Conservation (phyloP, 1,140 invertebrate genomes). For the Ceratitis capitata region DNA sequence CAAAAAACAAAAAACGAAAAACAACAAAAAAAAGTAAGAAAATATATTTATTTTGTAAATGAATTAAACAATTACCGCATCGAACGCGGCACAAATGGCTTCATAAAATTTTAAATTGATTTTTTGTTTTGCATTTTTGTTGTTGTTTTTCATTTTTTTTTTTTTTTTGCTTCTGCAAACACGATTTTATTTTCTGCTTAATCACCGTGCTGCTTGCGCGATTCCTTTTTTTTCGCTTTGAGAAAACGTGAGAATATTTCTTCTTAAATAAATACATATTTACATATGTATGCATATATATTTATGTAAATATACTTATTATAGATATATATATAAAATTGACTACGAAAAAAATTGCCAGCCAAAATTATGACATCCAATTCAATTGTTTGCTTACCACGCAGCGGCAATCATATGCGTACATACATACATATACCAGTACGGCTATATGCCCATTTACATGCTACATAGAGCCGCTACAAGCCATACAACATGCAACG, state of each 20-base stretch:
- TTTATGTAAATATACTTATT: background rate
- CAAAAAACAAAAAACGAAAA: background rate
- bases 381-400: slow-evolving; percentile 8
- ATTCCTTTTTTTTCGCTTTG: no score
- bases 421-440: background rate
- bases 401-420: background rate
- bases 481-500: background rate
- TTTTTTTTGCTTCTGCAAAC: background rate
- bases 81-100: slow-evolving; percentile 1
- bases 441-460: background rate
- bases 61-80: slow-evolving; percentile 33
- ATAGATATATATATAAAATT: background rate
- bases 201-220: background rate
- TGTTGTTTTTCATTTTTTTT: no score
- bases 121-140: background rate
- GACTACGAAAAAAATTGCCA: background rate
- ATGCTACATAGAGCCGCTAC: background rate
- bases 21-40: background rate
- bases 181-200: background rate
- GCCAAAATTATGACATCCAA: slow-evolving; percentile 26
- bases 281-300: background rate
- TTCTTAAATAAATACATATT: background rate
- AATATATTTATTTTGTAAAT: background rate
- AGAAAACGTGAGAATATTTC: slow-evolving; percentile 8
- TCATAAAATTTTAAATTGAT: slow-evolving; percentile 18